phyloP scores from a whole-genome alignment of 2,888 invertebrate species.

The Chalcosyrphus nemorum region DNA sequence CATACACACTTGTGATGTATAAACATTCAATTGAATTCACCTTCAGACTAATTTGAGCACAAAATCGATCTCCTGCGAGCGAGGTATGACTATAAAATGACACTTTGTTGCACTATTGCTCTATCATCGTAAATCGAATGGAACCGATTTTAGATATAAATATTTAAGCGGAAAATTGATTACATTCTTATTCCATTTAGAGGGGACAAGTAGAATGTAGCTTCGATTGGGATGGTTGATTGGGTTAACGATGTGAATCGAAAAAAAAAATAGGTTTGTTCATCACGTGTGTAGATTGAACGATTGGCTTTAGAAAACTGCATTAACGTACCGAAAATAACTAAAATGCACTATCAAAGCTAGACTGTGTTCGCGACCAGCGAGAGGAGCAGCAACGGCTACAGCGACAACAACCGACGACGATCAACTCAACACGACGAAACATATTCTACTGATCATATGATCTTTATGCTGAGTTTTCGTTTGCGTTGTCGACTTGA shows the following conservation, averaged over 20 bases:
- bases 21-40: constrained; percentile 68
- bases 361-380: not conserved
- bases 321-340: constrained; percentile 29
- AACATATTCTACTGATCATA: constrained; percentile 68
- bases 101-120: constrained; percentile 19
- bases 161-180: constrained; percentile 30
- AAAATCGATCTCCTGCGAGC: constrained; percentile 19
- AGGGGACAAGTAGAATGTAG: not conserved
- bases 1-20: constrained; percentile 25
- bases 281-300: constrained; percentile 6
- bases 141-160: not conserved
- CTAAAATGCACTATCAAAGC: constrained; percentile 19
- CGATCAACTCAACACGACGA: constrained; percentile 58
- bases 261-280: constrained; percentile 23
- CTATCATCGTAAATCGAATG: constrained; percentile 35
- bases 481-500: constrained; percentile 39
- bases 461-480: constrained; percentile 65
- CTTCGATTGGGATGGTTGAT: constrained; percentile 34
- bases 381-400: not conserved
- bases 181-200: constrained; percentile 40
- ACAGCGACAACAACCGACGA: not conserved
- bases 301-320: constrained; percentile 9
- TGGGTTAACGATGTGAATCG: constrained; percentile 26
- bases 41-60: constrained; percentile 54
- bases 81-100: constrained; percentile 19